A percentile compares a stretch with the other conserved stretches of the same genome.
Evolutionary conservation across 1,140 invertebrate genomes (phyloP).

Genomic region (Steinernema khuongi): DNA sequence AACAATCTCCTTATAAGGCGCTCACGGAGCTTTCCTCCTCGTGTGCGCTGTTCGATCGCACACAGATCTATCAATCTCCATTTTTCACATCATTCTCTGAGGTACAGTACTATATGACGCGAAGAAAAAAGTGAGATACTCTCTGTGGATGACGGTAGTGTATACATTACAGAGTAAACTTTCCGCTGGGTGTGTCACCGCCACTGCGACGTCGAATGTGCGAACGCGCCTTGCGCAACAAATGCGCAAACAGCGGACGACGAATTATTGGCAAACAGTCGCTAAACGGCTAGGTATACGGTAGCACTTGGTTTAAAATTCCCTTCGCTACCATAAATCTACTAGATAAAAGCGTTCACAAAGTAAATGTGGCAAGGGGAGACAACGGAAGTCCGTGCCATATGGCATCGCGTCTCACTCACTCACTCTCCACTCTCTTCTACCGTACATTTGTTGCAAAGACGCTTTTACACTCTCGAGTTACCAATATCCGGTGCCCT

Average conservation of each 20-base stretch:
- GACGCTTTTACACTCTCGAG: constrained; percentile 14
- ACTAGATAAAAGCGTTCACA: neutral
- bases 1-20: too few relatives aligned
- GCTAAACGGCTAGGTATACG: neutral
- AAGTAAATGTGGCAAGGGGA: constrained; percentile 3
- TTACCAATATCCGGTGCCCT: constrained; percentile 9
- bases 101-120: too few relatives aligned
- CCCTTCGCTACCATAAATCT: neutral
- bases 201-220: neutral
- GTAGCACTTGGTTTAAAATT: neutral
- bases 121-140: too few relatives aligned
- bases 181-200: neutral
- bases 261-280: neutral
- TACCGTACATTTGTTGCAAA: constrained; percentile 10
- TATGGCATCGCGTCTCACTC: neutral
- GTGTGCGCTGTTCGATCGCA: too few relatives aligned
- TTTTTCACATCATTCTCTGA: too few relatives aligned
- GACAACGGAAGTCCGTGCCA: constrained; percentile 1
- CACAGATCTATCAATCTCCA: too few relatives aligned
- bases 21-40: too few relatives aligned
- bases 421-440: neutral
- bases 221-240: neutral
- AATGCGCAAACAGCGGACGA: neutral
- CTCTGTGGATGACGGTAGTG: neutral
- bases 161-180: neutral